A percentile compares a stretch with the other conserved stretches of the same genome.
These are phyloP conservation scores for Meles meles DNA, from an alignment of 2,113 vertebrate genomes.

Conservation along the genomic window DNA sequence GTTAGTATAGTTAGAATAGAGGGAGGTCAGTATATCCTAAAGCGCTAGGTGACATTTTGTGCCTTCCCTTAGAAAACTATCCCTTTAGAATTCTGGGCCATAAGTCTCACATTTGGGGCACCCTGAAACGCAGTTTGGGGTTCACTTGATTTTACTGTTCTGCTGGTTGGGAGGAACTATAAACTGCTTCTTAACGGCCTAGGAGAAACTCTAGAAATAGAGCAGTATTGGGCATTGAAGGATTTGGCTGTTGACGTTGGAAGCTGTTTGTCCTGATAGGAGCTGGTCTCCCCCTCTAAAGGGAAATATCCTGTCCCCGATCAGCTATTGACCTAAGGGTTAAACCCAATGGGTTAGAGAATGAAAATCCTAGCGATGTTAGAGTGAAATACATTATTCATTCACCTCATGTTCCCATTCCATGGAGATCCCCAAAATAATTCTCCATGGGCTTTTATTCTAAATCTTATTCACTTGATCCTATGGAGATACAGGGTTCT, in stretches of 20 bases:
- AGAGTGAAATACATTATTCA: not conserved
- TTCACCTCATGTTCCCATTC: not conserved
- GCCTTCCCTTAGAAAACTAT: not conserved
- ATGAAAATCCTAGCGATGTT: not conserved
- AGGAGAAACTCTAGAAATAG: not conserved
- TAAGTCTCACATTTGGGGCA: not conserved
- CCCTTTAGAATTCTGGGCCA: not conserved
- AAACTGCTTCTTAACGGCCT: not conserved
- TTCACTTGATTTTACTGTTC: not conserved
- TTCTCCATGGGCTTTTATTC: not conserved
- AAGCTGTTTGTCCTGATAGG: not conserved
- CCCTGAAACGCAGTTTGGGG: not conserved
- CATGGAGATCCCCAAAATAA: not conserved
- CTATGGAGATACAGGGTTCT: not conserved
- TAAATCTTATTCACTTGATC: not conserved
- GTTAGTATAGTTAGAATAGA: not conserved
- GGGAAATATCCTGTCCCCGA: too few relatives aligned
- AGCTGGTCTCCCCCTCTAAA: not conserved
- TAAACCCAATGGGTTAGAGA: not conserved
- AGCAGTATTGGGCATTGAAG: not conserved
- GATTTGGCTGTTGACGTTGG: not conserved
- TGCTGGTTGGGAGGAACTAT: not conserved
- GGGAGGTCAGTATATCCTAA: not conserved
- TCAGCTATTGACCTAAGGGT: not conserved
- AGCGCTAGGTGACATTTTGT: not conserved